These are phyloP conservation scores for Probosciger aterrimus DNA, from an alignment of 2,113 vertebrate species.

Conservation along the genomic window DNA sequence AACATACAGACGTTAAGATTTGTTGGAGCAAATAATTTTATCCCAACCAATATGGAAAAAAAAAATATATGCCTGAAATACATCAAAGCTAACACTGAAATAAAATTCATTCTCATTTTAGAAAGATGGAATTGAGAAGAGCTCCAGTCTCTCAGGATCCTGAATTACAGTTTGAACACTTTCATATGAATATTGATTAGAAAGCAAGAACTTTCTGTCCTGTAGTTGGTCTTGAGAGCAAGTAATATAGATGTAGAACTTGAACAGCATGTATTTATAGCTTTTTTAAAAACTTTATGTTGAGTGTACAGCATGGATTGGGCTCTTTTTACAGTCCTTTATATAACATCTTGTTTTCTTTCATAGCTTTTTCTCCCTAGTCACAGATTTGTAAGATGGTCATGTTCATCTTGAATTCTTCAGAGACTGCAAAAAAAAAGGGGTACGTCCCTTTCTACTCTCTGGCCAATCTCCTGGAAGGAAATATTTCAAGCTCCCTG, in stretches of 20 bases:
- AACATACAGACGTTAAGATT: not conserved
- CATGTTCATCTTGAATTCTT: not conserved
- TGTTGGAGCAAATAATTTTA: not conserved
- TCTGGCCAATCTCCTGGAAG: not conserved
- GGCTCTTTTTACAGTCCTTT: not conserved
- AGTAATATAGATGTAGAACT: not conserved
- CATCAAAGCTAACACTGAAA: not conserved
- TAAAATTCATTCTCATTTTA: not conserved
- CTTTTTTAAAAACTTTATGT: not conserved
- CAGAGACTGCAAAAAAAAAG: not conserved
- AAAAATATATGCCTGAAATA: not conserved
- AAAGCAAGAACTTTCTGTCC: not conserved
- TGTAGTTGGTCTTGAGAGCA: not conserved
- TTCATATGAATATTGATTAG: constrained; percentile 14
- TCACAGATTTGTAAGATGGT: not conserved
- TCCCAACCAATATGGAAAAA: not conserved
- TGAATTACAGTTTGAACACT: not conserved
- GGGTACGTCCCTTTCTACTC: not conserved
- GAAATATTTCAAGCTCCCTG: not conserved
- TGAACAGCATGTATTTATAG: not conserved
- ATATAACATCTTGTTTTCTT: not conserved
- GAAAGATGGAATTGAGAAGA: not conserved
- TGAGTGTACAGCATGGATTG: not conserved
- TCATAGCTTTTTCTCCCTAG: not conserved
- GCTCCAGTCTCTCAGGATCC: not conserved